Conservation (phyloP, 2,888 invertebrate species). For the Drosophila formosana region DNA sequence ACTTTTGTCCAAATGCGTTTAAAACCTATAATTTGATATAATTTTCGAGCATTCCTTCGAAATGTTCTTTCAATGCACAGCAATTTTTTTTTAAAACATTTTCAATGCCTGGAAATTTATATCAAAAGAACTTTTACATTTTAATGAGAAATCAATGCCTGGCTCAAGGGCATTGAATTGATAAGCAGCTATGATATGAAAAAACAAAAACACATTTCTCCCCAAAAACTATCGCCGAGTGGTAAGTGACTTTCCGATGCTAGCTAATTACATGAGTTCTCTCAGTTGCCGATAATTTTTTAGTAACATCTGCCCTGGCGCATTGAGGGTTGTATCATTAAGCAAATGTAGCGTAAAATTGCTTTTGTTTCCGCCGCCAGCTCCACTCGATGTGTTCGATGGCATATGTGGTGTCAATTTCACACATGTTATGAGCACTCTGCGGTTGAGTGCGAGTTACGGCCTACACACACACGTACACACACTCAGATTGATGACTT, state of each 20-base stretch:
- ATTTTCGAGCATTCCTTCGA: conserved; percentile 10
- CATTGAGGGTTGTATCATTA: conserved; percentile 63
- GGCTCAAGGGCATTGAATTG: background rate
- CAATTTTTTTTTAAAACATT: background rate
- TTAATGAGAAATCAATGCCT: background rate
- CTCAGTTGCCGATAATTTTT: conserved; percentile 15
- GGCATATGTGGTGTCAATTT: conserved; percentile 80
- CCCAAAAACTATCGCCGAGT: too few relatives aligned
- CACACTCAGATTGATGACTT: conserved; percentile 68
- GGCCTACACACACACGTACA: background rate
- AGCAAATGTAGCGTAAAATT: conserved; percentile 76
- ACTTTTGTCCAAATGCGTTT: conserved; percentile 17
- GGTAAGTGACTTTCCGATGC: background rate
- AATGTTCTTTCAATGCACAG: conserved; percentile 1
- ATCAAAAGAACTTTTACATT: background rate
- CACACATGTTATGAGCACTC: conserved; percentile 78
- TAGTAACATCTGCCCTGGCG: conserved; percentile 41
- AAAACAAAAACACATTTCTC: background rate
- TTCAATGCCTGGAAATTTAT: conserved; percentile 6
- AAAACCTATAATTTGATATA: conserved; percentile 7
- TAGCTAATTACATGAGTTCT: background rate
- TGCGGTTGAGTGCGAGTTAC: conserved; percentile 53
- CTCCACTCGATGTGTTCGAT: conserved; percentile 17
- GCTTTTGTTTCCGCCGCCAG: conserved; percentile 67
- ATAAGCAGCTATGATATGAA: background rate